A percentile compares a stretch with the other conserved stretches of the same genome.
Evolutionary conservation across 2,797 vertebrate genomes (phyloP).

Genomic region (Lagothrix lagotricha): DNA sequence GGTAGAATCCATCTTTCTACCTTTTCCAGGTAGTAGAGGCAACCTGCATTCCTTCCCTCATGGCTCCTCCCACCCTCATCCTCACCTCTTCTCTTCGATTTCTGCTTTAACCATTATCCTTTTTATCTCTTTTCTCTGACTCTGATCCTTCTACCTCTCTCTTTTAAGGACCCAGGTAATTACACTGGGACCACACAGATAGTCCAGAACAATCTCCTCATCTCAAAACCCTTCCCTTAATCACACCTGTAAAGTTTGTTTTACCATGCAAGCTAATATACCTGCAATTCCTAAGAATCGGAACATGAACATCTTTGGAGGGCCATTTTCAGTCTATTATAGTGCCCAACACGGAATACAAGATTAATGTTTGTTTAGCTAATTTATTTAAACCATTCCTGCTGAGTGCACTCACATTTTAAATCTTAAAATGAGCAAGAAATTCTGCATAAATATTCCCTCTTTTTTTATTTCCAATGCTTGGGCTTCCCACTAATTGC

Average conservation of each 20-base stretch:
- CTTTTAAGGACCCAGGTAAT: background rate
- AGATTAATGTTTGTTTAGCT: background rate
- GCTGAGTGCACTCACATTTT: background rate
- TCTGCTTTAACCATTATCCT: background rate
- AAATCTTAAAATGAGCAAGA: constrained; percentile 32
- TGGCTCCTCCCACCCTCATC: background rate
- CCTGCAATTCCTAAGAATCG: background rate
- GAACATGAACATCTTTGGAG: background rate
- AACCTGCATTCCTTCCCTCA: background rate
- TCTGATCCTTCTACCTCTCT: background rate
- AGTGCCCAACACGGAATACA: background rate
- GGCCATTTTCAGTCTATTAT: background rate
- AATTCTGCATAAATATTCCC: background rate
- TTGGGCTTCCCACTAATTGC: constrained; percentile 1
- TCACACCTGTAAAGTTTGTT: background rate
- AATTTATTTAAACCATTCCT: background rate
- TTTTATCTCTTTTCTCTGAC: background rate
- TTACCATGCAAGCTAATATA: background rate
- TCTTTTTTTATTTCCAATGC: background rate
- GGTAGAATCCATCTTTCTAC: background rate
- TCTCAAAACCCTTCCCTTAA: background rate
- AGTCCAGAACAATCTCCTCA: background rate
- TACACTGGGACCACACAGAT: background rate
- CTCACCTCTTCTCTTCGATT: background rate
- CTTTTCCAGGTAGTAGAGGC: background rate